Percentiles rank a stretch among this genome's conserved stretches.
These are phyloP conservation scores for Eupithecia exiguata DNA, from an alignment of 2,888 invertebrate species.

Conservation along the genomic window DNA sequence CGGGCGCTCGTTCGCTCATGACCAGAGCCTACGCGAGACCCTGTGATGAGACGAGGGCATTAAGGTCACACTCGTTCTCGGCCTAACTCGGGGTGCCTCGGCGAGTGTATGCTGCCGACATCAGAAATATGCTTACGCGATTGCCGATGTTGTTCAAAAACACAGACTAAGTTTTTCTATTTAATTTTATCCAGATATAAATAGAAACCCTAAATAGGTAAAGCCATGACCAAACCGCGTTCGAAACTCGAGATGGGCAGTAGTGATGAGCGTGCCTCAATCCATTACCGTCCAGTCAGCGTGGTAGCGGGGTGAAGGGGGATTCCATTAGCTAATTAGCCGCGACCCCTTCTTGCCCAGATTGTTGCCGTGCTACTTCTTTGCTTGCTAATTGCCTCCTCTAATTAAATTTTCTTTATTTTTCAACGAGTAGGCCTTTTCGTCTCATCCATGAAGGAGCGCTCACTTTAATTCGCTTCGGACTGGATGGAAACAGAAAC, in stretches of 20 bases:
- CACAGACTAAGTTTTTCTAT: neutral
- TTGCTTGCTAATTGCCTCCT: conserved; percentile 73
- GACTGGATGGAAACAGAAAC: neutral
- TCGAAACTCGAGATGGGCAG: conserved; percentile 70
- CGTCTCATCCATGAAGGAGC: neutral
- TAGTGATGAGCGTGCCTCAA: conserved; percentile 72
- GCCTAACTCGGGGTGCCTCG: neutral
- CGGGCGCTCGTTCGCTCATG: neutral
- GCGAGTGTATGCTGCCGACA: neutral
- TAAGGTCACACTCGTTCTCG: neutral
- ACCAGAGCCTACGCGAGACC: neutral
- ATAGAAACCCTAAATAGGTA: neutral
- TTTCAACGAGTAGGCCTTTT: conserved; percentile 23
- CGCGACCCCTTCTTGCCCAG: conserved; percentile 76
- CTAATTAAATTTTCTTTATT: conserved; percentile 47
- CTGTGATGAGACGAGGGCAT: neutral
- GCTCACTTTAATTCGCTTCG: neutral
- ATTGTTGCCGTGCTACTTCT: conserved; percentile 71
- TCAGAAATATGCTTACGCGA: neutral
- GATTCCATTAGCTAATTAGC: conserved; percentile 81
- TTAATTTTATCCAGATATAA: neutral
- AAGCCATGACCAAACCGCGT: conserved; percentile 22
- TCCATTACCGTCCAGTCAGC: conserved; percentile 68
- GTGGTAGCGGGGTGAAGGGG: conserved; percentile 48
- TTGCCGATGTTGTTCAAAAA: neutral